These are phyloP conservation scores for Sardina pilchardus DNA, from an alignment of 2,113 vertebrate species.

Conservation along the genomic window DNA sequence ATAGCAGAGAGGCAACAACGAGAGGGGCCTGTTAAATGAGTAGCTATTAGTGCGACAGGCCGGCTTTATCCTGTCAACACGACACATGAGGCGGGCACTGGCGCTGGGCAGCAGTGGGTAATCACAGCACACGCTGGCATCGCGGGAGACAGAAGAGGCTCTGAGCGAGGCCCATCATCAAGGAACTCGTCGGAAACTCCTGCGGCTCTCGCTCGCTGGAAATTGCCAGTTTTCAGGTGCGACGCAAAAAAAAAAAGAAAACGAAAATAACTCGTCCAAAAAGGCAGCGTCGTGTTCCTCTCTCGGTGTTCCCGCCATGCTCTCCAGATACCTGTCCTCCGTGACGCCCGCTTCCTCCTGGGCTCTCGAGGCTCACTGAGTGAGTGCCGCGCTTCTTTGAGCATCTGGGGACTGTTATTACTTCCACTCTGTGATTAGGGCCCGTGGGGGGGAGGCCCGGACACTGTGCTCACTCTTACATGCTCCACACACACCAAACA, in stretches of 20 bases:
- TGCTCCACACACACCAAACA: background rate
- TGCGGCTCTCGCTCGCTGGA: background rate
- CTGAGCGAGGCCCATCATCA: background rate
- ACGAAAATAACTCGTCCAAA: background rate
- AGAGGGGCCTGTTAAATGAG: background rate
- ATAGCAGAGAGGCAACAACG: background rate
- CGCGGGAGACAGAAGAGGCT: background rate
- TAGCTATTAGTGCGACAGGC: background rate
- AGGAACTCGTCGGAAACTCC: background rate
- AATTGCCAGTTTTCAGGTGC: background rate
- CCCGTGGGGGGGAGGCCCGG: background rate
- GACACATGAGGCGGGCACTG: background rate
- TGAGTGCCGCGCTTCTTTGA: background rate
- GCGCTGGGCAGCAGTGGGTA: background rate
- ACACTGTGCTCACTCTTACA: background rate
- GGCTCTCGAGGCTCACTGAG: background rate
- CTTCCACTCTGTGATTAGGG: background rate
- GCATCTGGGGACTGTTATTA: background rate
- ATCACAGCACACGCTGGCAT: background rate
- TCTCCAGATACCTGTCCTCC: background rate
- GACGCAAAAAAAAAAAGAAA: background rate
- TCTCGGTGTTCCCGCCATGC: background rate
- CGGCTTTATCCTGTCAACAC: background rate
- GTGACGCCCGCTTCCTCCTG: background rate
- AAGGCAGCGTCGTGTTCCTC: background rate